Evolutionary conservation across 2,113 vertebrate species (phyloP).

Genomic region (Nestor notabilis): DNA sequence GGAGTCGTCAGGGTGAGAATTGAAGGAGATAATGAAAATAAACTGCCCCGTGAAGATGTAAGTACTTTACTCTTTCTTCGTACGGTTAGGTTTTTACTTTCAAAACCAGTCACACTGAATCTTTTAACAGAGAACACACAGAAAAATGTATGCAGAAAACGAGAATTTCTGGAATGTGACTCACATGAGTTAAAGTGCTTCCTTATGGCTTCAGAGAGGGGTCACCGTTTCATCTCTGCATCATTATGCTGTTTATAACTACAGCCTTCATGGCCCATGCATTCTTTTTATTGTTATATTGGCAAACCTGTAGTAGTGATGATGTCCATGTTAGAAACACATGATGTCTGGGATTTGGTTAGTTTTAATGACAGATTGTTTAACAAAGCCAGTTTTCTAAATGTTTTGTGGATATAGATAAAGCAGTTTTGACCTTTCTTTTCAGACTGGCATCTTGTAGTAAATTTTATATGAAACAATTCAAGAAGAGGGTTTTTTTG

Average conservation of each 20-base stretch:
- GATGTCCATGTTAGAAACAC: background rate
- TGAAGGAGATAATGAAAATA: slow-evolving; percentile 87
- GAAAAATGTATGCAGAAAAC: background rate
- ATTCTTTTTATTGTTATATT: too few relatives aligned
- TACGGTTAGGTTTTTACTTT: background rate
- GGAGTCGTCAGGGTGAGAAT: slow-evolving; percentile 87
- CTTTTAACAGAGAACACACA: background rate
- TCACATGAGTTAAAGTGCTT: background rate
- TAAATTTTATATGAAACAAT: background rate
- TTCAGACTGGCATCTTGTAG: background rate
- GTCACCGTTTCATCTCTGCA: background rate
- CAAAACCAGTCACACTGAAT: background rate
- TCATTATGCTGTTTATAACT: background rate
- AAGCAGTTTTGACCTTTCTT: background rate
- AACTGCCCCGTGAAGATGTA: slow-evolving; percentile 84
- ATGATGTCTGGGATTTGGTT: background rate
- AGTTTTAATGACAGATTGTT: background rate
- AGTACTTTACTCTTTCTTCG: slow-evolving; percentile 46
- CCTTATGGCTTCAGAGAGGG: background rate
- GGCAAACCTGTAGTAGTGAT: background rate
- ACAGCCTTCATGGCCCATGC: accelerated
- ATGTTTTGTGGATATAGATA: background rate
- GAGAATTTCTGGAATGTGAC: background rate
- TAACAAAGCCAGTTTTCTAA: background rate
- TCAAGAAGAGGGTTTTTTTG: background rate